A percentile compares a stretch with the other conserved stretches of the same genome.
Evolutionary conservation across 2,113 vertebrate species (phyloP).

Genomic region (Apteryx owenii): DNA sequence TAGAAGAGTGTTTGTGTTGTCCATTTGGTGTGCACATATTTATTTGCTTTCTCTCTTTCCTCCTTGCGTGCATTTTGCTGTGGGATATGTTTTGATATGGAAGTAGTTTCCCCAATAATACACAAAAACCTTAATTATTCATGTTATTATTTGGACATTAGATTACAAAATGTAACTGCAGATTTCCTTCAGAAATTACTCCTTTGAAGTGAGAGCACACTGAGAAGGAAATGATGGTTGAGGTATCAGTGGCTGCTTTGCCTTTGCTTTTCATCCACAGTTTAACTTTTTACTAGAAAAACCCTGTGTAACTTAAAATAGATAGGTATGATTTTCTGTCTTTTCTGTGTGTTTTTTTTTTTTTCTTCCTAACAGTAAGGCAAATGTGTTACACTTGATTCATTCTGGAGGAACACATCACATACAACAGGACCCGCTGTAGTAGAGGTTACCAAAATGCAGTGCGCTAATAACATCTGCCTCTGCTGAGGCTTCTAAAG

Average conservation of each 20-base stretch:
- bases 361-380: not conserved
- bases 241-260: not conserved
- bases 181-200: not conserved
- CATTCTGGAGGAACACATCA: not conserved
- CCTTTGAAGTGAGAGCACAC: not conserved
- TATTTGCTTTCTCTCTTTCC: constrained; percentile 2
- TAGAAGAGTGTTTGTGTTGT: constrained; percentile 10
- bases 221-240: not conserved
- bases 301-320: not conserved
- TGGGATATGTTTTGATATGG: not conserved
- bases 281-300: constrained; percentile 14
- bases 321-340: not conserved
- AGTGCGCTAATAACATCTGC: not conserved
- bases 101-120: not conserved
- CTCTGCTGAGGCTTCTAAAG: not conserved
- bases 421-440: not conserved
- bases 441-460: not conserved
- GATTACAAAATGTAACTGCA: not conserved
- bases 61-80: not conserved
- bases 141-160: not conserved
- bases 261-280: not conserved
- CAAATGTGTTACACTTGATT: not conserved
- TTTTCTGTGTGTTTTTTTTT: not conserved
- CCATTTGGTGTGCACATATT: not conserved
- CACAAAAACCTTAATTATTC: not conserved